Base-by-base conservation (phyloP, 1,140 invertebrate species). In the Acromyrmex heyeri region DNA sequence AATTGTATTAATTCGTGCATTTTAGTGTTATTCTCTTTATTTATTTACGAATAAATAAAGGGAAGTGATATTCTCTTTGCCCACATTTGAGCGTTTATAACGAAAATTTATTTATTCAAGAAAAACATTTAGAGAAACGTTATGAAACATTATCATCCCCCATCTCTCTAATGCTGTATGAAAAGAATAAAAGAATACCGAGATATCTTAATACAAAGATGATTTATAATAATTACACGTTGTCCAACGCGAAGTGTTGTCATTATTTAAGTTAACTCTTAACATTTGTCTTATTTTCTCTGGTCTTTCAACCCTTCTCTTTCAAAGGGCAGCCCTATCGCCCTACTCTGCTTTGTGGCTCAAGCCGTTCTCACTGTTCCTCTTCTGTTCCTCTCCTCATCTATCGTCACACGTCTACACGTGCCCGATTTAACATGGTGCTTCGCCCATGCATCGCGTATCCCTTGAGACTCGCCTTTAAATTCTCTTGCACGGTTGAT, bases 341-440 rank as follows among this genome's bases (percentile, higher is more conserved):
- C 12, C 69, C 83, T 59, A 30, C 30, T 14, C 86, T 30, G 81
- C 82, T 88, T 88, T 79, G 87, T 86, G 87, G 81, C 27, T 65
- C 48, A n/a, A 48, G 57, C 73, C 57, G 38, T 85, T 64, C 69
- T 57, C 55, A 18, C 18, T 67, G 53, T 85, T 86, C 44, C 44
- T 76, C 70, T 21, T 82, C 70, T 55, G 38, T 73, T 55, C 21
- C 59, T 75, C 76, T 44, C 70, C 61, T 64, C 73, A 30, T 86
- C 70, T 59, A 57, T 55, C 65, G 70, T 44, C 38, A 44, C 38
- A 44, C 38, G 38, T 44, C 24, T 72, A 88, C 82, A 88, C 85
- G 83, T 91, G 78, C 88, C 83, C 90, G 86, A 90, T 89, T 93
- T 88, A 72, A 83, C 82, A 90, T 88, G 90, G 89, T 90, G 62